A percentile compares a stretch with the other conserved stretches of the same genome.
phyloP scores from a whole-genome alignment of 2,888 invertebrate species.

The Mesodorylaimus sp. region DNA sequence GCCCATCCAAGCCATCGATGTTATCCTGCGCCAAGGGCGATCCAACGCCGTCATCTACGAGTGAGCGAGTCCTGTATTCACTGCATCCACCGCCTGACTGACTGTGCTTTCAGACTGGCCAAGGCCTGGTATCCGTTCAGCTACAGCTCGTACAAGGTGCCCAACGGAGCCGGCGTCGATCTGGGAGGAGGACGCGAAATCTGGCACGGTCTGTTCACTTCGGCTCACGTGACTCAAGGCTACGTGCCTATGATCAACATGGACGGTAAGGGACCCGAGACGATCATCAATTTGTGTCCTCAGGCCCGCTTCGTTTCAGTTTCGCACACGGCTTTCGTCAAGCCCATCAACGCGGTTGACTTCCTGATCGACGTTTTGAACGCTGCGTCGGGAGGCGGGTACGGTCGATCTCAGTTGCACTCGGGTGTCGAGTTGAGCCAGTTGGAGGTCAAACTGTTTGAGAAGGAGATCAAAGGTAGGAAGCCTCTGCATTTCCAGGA shows the following conservation, averaged over 20 bases:
- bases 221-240: constrained; percentile 20
- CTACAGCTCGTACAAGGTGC: background rate
- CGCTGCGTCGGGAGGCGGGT: background rate
- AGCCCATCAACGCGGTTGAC: constrained; percentile 51
- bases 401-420: background rate
- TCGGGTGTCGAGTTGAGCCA: background rate
- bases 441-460: constrained; percentile 1
- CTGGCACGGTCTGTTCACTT: constrained; percentile 26
- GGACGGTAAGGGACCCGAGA: constrained; percentile 19
- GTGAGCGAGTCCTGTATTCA: no score
- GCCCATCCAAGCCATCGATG: constrained; percentile 11
- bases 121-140: background rate
- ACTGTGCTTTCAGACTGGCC: no score
- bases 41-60: no score
- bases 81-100: no score
- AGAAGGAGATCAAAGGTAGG: constrained; percentile 11
- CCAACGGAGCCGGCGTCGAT: constrained; percentile 12
- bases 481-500: no score
- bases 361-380: constrained; percentile 1
- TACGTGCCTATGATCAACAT: constrained; percentile 21
- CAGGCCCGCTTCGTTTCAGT: constrained; percentile 41
- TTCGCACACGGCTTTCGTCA: constrained; percentile 95
- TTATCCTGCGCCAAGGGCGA: constrained; percentile 8
- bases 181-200: constrained; percentile 25
- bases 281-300: no score